Evolutionary conservation across 2,113 vertebrate genomes (phyloP).

Genomic region (Calcarius ornatus): DNA sequence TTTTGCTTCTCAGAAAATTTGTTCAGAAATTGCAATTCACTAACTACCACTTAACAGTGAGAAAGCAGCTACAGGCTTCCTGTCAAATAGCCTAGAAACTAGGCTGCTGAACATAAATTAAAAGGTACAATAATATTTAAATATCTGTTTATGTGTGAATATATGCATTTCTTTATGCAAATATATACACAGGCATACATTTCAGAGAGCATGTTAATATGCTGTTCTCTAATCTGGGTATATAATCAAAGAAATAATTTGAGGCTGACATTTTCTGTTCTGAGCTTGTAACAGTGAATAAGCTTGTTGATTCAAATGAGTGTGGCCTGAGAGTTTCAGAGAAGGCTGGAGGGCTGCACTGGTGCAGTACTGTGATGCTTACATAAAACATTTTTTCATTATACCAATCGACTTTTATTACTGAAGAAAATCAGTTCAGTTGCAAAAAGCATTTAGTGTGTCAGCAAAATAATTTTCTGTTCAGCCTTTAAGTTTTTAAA

Average conservation of each 20-base stretch:
- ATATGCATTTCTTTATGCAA: neutral
- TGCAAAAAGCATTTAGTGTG: neutral
- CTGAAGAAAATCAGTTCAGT: neutral
- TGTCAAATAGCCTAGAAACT: neutral
- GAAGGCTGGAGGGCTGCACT: neutral
- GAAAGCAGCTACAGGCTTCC: neutral
- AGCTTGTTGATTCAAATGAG: neutral
- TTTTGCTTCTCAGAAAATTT: neutral
- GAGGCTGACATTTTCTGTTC: neutral
- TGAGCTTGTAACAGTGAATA: neutral
- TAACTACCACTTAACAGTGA: neutral
- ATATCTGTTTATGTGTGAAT: neutral
- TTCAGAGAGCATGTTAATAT: neutral
- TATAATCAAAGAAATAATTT: neutral
- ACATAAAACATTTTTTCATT: conserved; percentile 24
- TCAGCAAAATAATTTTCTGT: conserved; percentile 43
- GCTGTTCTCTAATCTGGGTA: neutral
- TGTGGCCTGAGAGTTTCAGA: neutral
- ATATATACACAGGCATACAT: neutral
- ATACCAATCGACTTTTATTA: conserved; percentile 49
- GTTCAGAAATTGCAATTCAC: neutral
- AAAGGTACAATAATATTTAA: neutral
- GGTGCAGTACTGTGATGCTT: neutral
- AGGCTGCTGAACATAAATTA: neutral
- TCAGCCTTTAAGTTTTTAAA: conserved; percentile 12